Base-by-base conservation (phyloP, 2,113 vertebrate species). In the Thalassoma bifasciatum region DNA sequence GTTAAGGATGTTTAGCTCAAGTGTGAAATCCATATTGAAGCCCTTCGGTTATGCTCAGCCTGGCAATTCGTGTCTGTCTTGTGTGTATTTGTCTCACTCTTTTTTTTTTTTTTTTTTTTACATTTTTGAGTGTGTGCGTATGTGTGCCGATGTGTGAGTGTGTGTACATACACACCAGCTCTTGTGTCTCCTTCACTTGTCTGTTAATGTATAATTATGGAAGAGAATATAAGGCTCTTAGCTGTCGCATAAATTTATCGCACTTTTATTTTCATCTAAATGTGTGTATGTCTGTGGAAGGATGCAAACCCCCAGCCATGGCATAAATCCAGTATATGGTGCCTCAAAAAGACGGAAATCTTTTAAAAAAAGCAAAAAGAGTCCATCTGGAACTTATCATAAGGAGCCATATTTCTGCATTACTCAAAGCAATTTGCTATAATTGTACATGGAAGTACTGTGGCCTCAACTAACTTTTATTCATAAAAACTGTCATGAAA, bases 371-470 rank as follows among this genome's bases (percentile, higher is more conserved):
- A 30, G 37, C 22, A 56, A 76, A 66, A 50, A 81, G 84, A 46
- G 44, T 60, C 84, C 89, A 91, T 89, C 82, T 91, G 89, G 86
- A 86, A 89, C 73, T 81, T 79, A 89, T 89, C 86, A 83, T 58
- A 82, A 68, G 77, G 26, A n/a, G 57, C 73, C 85, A 77, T 86
- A 89, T 90, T 91, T 89, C 77, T 79, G 66, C 46, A 81, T 89
- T 81, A 86, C 82, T 75, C 30, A 60, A 77, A 79, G 89, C 86
- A 86, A 86, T 91, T 92, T 85, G 86, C 85, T 91, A 84, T 91
- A 92, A 92, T 90, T 89, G 86, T 82, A 85, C 88, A 91, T 89
- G 86, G 84, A 89, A 67, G 85, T 86, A 84, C 86, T 78, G 76
- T 57, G 72, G 80, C 78, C 82, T 80, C 68, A 81, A 85, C 88